Conservation (phyloP, 2,113 vertebrate species). For the Odocoileus virginianus region DNA sequence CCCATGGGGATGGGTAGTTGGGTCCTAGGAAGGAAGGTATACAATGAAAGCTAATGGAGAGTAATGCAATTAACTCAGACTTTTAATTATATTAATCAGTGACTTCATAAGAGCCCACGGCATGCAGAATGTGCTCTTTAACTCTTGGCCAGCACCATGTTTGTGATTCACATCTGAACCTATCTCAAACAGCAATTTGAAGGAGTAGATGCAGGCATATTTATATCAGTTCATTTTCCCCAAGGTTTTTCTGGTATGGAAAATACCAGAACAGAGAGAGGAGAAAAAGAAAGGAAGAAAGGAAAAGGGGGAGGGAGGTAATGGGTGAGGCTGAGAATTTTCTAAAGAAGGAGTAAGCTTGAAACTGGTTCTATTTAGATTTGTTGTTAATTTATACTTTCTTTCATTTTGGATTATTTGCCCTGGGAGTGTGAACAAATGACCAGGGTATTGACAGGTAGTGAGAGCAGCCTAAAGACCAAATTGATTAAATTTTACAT, state of each 20-base stretch:
- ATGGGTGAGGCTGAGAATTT: not conserved
- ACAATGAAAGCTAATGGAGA: slow-evolving; percentile 80
- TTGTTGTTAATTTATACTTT: not conserved
- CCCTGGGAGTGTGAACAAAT: not conserved
- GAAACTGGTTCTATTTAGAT: not conserved
- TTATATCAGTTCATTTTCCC: not conserved
- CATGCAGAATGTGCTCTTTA: slow-evolving; percentile 63
- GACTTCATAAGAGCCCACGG: slow-evolving; percentile 76
- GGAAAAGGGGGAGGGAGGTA: not conserved
- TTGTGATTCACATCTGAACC: not conserved
- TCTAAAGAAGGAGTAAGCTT: not conserved
- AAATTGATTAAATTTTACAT: not conserved
- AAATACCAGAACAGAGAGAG: not conserved
- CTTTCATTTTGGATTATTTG: not conserved
- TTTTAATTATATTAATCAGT: slow-evolving; percentile 86
- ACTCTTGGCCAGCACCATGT: not conserved
- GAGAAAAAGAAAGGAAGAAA: not conserved
- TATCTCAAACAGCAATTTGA: not conserved
- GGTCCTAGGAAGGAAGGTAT: slow-evolving; percentile 69
- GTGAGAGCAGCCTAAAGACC: not conserved
- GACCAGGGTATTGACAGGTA: not conserved
- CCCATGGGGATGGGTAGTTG: slow-evolving; percentile 55
- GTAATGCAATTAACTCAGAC: slow-evolving; percentile 82
- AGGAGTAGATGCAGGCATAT: not conserved
- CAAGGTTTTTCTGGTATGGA: not conserved